A percentile compares a stretch with the other conserved stretches of the same genome.
phyloP scores from a whole-genome alignment of 2,888 invertebrate species.

The Watsonalla binaria region DNA sequence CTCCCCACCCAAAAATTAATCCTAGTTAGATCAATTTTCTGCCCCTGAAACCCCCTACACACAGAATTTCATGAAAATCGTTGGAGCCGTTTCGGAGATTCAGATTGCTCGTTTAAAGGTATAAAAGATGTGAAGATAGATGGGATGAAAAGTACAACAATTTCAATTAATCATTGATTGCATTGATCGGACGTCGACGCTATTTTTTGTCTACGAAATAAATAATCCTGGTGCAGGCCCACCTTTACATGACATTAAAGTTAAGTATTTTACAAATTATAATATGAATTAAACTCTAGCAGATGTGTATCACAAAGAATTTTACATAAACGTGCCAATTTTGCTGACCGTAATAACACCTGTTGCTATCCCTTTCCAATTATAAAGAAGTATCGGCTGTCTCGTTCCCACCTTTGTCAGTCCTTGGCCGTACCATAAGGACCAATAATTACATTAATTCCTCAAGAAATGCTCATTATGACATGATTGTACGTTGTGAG shows the following conservation, averaged over 20 bases:
- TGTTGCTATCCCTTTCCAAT: slow-evolving; percentile 30
- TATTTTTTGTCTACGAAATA: slow-evolving; percentile 5
- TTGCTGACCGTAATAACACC: slow-evolving; percentile 56
- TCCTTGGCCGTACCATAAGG: slow-evolving; percentile 37
- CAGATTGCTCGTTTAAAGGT: too few species aligned
- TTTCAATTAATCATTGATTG: too few species aligned
- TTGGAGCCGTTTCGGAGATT: too few species aligned
- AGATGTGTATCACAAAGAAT: slow-evolving; percentile 31
- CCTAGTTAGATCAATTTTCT: too few species aligned
- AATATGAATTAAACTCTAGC: slow-evolving; percentile 13
- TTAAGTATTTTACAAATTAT: slow-evolving; percentile 24
- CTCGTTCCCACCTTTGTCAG: slow-evolving; percentile 35
- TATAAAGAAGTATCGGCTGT: slow-evolving; percentile 21
- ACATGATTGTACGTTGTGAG: slow-evolving; percentile 43
- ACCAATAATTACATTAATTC: slow-evolving; percentile 64
- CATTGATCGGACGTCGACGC: background rate
- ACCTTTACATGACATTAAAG: slow-evolving; percentile 38
- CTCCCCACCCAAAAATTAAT: too few species aligned
- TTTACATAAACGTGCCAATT: slow-evolving; percentile 64
- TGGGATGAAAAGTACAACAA: too few species aligned
- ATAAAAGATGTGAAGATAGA: too few species aligned
- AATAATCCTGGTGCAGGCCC: slow-evolving; percentile 6
- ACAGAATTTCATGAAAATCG: too few species aligned
- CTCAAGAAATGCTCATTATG: slow-evolving; percentile 52
- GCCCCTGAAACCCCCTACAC: too few species aligned